These are phyloP conservation scores for Mesoligia furuncula DNA, from an alignment of 2,888 invertebrate species.

Conservation along the genomic window DNA sequence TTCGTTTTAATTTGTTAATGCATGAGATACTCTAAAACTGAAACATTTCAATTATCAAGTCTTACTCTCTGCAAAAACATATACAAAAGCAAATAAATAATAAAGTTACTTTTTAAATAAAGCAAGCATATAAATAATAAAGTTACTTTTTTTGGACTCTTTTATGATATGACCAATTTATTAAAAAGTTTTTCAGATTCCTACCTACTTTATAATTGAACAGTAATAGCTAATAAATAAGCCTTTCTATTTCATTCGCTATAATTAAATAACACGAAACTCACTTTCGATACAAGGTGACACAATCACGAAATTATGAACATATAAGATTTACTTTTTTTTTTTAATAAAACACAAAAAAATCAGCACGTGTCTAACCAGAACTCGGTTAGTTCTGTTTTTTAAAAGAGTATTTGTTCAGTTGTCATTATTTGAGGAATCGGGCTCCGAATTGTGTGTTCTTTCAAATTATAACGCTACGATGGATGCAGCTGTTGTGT, in stretches of 20 bases:
- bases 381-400: conserved; percentile 65
- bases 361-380: conserved; percentile 64
- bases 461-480: conserved; percentile 76
- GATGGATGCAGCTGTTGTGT: conserved; percentile 79
- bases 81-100: background rate
- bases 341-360: conserved; percentile 43
- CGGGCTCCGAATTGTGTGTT: conserved; percentile 72
- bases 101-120: background rate
- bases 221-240: background rate
- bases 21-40: background rate
- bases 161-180: background rate
- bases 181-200: background rate
- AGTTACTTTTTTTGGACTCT: background rate
- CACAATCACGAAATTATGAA: conserved; percentile 13
- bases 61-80: background rate
- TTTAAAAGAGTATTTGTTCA: conserved; percentile 79
- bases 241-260: background rate
- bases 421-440: conserved; percentile 82
- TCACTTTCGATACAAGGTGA: conserved; percentile 11
- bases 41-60: no score
- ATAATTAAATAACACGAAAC: background rate
- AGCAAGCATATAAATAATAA: background rate
- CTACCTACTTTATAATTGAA: background rate
- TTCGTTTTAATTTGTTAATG: background rate
- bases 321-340: background rate